Evolutionary conservation across 2,113 vertebrate species (phyloP).

Genomic region (Ondatra zibethicus): DNA sequence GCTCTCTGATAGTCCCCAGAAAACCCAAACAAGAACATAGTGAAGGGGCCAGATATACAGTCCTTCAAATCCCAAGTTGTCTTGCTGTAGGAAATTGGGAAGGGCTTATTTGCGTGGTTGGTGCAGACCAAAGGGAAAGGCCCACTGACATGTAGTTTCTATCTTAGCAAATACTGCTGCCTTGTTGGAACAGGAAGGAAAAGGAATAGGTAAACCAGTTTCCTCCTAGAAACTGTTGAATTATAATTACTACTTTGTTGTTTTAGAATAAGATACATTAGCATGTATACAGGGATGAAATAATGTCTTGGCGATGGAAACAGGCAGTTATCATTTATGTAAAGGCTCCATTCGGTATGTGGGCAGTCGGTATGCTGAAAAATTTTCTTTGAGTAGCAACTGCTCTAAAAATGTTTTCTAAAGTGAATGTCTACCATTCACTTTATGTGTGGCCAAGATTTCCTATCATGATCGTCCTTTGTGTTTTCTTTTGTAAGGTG

Average conservation of each 20-base stretch:
- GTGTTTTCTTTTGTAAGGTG: not conserved
- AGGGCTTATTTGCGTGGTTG: slow-evolving; percentile 5
- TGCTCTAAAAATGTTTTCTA: not conserved
- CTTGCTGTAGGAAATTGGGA: not conserved
- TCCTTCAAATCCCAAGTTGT: not conserved
- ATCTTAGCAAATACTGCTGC: not conserved
- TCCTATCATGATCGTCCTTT: not conserved
- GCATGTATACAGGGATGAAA: not conserved
- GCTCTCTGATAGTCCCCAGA: not conserved
- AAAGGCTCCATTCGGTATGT: not conserved
- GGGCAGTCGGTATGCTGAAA: not conserved
- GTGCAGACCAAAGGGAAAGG: not conserved
- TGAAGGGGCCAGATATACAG: not conserved
- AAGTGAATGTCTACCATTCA: not conserved
- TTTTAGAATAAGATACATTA: not conserved
- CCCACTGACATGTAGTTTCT: not conserved
- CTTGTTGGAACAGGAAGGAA: slow-evolving; percentile 13
- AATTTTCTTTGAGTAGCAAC: not conserved
- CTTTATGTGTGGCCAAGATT: not conserved
- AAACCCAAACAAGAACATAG: not conserved
- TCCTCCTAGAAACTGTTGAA: not conserved
- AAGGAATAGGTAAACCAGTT: not conserved
- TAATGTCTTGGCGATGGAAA: not conserved
- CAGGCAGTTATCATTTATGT: not conserved
- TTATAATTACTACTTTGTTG: not conserved